These are phyloP conservation scores for Venustoraphidia nigricollis DNA, from an alignment of 2,888 invertebrate species.

Conservation along the genomic window DNA sequence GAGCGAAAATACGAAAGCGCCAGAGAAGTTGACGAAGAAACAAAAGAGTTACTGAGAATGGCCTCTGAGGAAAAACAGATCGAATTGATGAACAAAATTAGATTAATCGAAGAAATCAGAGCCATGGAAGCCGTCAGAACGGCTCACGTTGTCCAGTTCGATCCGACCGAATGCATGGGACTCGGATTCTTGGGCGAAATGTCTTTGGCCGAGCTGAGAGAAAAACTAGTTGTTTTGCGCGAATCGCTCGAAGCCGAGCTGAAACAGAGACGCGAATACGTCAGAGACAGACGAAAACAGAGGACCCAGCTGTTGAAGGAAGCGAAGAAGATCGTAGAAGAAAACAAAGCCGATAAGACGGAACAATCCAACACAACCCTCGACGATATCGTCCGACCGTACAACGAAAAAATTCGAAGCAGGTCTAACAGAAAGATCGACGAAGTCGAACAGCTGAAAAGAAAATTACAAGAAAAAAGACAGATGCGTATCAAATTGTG, in stretches of 20 bases:
- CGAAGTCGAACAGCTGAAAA: background rate
- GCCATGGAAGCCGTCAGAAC: slow-evolving; percentile 18
- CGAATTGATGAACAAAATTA: slow-evolving; percentile 24
- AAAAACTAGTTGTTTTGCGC: slow-evolving; percentile 33
- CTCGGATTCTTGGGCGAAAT: slow-evolving; percentile 45
- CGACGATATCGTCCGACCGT: background rate
- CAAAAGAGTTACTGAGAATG: slow-evolving; percentile 23
- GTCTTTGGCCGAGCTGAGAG: slow-evolving; percentile 45
- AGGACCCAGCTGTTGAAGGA: slow-evolving; percentile 32
- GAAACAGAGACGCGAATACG: slow-evolving; percentile 29
- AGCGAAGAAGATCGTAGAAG: slow-evolving; percentile 29
- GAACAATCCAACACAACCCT: background rate
- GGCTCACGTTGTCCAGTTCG: slow-evolving; percentile 26
- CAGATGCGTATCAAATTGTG: background rate
- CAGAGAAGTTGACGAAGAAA: slow-evolving; percentile 32
- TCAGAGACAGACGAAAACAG: slow-evolving; percentile 29
- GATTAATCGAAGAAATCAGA: slow-evolving; percentile 27
- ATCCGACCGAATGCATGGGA: slow-evolving; percentile 40
- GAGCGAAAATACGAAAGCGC: slow-evolving; percentile 35
- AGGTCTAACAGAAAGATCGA: background rate
- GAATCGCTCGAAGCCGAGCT: slow-evolving; percentile 35
- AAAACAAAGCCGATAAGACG: slow-evolving; percentile 17
- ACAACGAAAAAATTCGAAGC: background rate
- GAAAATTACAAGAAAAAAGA: slow-evolving; percentile 5
- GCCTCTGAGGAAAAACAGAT: slow-evolving; percentile 20